phyloP scores from a whole-genome alignment of 2,797 vertebrate species.

The Intellagama lesueurii region DNA sequence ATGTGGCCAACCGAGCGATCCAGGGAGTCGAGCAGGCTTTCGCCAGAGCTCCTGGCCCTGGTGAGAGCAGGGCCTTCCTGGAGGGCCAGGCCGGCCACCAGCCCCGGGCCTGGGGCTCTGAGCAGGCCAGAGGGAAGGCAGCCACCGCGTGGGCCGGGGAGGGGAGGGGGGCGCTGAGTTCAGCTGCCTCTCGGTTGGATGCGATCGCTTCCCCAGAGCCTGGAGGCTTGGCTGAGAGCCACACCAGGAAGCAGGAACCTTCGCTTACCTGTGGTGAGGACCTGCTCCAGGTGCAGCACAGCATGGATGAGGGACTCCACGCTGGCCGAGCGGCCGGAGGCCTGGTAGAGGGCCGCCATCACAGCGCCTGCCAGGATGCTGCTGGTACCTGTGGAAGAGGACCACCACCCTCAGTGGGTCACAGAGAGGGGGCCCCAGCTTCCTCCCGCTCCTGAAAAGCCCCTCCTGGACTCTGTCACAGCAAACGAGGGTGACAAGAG shows the following conservation, averaged over 20 bases:
- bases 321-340: constrained; percentile 81
- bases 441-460: too few relatives aligned
- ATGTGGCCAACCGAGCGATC: neutral
- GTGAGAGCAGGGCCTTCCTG: neutral
- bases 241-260: too few relatives aligned
- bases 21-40: neutral
- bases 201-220: too few relatives aligned
- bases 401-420: rapidly evolving
- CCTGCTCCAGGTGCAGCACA: constrained; percentile 92
- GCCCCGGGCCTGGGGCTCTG: too few relatives aligned
- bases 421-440: too few relatives aligned
- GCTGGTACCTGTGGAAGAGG: constrained; percentile 87
- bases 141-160: too few relatives aligned
- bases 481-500: too few relatives aligned
- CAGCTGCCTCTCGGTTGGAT: neutral
- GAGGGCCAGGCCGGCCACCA: too few relatives aligned
- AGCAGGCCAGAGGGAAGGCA: too few relatives aligned
- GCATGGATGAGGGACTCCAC: constrained; percentile 88
- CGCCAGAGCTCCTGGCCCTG: neutral
- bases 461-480: neutral
- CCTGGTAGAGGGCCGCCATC: constrained; percentile 86
- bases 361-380: constrained; percentile 94
- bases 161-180: neutral
- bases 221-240: neutral
- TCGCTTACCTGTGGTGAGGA: constrained; percentile 90